phyloP scores from a whole-genome alignment of 2,113 vertebrate species.

The Lutjanus erythropterus region DNA sequence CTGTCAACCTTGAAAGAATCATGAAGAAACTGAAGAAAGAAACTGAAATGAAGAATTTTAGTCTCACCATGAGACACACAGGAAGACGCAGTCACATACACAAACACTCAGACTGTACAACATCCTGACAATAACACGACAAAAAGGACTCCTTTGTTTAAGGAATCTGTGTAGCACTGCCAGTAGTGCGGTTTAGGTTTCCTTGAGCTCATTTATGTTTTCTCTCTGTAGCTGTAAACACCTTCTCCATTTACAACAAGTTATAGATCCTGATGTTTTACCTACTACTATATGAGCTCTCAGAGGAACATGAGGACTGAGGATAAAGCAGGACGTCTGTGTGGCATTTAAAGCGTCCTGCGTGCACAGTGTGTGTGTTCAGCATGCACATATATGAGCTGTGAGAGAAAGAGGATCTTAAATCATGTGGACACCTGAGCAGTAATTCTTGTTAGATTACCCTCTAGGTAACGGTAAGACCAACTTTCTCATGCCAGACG shows the following conservation, averaged over 20 bases:
- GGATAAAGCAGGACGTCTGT: conserved; percentile 39
- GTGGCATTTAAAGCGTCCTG: conserved; percentile 42
- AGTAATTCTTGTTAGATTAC: conserved; percentile 29
- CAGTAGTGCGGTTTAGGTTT: conserved; percentile 43
- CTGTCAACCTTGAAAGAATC: conserved; percentile 9
- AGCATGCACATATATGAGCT: conserved; percentile 2
- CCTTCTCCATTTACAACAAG: conserved; percentile 57
- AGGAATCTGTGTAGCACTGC: conserved; percentile 32
- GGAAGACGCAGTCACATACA: conserved; percentile 9
- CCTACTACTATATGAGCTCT: conserved; percentile 41
- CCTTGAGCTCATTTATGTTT: conserved; percentile 50
- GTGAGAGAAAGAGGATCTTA: conserved; percentile 35
- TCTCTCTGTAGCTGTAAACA: conserved; percentile 61
- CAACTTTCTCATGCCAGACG: conserved; percentile 29
- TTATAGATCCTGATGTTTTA: conserved; percentile 41
- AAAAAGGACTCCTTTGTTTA: conserved; percentile 55
- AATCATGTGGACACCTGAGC: conserved; percentile 58
- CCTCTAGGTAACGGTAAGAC: conserved; percentile 55
- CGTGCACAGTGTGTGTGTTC: conserved; percentile 35
- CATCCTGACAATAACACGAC: conserved; percentile 39
- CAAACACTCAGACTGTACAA: conserved; percentile 27
- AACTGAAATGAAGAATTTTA: too few relatives aligned
- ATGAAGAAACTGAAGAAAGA: background rate
- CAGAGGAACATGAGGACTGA: conserved; percentile 43
- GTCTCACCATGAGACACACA: conserved; percentile 13